Percentiles rank a stretch among this genome's conserved stretches.
phyloP scores from a whole-genome alignment of 1,140 invertebrate species.

The Drosophila tristis region DNA sequence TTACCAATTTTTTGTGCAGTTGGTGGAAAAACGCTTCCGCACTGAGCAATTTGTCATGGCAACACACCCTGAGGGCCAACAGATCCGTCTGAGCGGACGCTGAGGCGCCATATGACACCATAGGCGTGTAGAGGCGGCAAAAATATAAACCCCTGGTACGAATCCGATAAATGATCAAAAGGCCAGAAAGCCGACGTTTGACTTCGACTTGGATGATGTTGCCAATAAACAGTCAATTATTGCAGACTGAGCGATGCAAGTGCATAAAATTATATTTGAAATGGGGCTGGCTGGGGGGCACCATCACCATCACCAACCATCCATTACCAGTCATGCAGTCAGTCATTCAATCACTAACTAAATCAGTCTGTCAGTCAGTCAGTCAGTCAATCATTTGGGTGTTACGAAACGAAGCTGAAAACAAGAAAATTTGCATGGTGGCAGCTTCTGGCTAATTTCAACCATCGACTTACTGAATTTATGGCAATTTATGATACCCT shows the following conservation, averaged over 20 bases:
- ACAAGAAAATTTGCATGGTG: slow-evolving; percentile 42
- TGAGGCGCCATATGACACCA: slow-evolving; percentile 59
- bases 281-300: slow-evolving; percentile 44
- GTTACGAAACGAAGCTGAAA: slow-evolving; percentile 60
- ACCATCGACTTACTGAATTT: slow-evolving; percentile 57
- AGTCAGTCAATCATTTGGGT: slow-evolving; percentile 35
- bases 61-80: slow-evolving; percentile 61
- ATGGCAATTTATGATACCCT: slow-evolving; percentile 68
- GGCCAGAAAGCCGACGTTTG: slow-evolving; percentile 50
- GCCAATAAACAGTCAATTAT: slow-evolving; percentile 82
- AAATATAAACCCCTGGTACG: slow-evolving; percentile 51
- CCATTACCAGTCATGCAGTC: slow-evolving; percentile 44
- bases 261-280: slow-evolving; percentile 72
- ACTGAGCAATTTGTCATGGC: slow-evolving; percentile 73
- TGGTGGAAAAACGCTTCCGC: slow-evolving; percentile 70
- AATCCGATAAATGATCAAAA: slow-evolving; percentile 76
- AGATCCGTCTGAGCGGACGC: slow-evolving; percentile 1
- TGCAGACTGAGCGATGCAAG: slow-evolving; percentile 47
- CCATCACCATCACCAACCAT: slow-evolving; percentile 29
- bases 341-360: slow-evolving; percentile 38
- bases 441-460: slow-evolving; percentile 56
- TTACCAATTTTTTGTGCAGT: slow-evolving; percentile 52
- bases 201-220: slow-evolving; percentile 46
- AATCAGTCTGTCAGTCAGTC: slow-evolving; percentile 16
- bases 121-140: slow-evolving; percentile 50